Conservation (phyloP, 2,797 vertebrate species). For the Channa striata region DNA sequence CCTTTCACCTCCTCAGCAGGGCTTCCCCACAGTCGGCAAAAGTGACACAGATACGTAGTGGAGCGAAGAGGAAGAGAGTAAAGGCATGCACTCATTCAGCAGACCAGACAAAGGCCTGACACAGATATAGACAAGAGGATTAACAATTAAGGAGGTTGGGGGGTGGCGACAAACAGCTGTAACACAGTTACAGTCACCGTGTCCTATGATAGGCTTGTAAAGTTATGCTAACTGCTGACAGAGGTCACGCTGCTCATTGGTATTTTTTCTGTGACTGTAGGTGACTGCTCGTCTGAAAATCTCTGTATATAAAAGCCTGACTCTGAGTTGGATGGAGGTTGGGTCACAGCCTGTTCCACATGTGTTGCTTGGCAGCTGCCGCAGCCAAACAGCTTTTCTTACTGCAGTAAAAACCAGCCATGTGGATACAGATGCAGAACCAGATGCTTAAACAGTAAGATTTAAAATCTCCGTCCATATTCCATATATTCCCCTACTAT, state of each 20-base stretch:
- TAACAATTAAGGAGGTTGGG: constrained; percentile 32
- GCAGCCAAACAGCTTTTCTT: constrained; percentile 57
- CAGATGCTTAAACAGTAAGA: constrained; percentile 64
- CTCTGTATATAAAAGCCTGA: constrained; percentile 12
- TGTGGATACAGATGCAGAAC: constrained; percentile 60
- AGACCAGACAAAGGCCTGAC: constrained; percentile 69
- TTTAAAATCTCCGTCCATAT: constrained; percentile 59
- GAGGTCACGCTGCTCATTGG: constrained; percentile 10
- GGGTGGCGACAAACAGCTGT: constrained; percentile 1
- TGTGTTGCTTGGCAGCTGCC: constrained; percentile 69
- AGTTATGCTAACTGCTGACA: constrained; percentile 9
- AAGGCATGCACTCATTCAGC: constrained; percentile 49
- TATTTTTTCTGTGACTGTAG: constrained; percentile 22
- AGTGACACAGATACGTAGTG: constrained; percentile 72
- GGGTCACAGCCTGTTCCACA: constrained; percentile 44
- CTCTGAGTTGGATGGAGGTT: constrained; percentile 28
- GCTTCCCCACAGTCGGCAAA: constrained; percentile 48
- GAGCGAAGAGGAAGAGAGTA: constrained; percentile 47
- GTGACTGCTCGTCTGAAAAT: constrained; percentile 38
- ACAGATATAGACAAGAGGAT: constrained; percentile 66
- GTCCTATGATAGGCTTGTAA: neutral
- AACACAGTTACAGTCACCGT: constrained; percentile 12
- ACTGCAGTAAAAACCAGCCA: constrained; percentile 57
- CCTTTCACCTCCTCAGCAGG: constrained; percentile 66
- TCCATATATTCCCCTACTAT: constrained; percentile 31